phyloP scores from a whole-genome alignment of 2,113 vertebrate genomes.

The Macrotis lagotis region DNA sequence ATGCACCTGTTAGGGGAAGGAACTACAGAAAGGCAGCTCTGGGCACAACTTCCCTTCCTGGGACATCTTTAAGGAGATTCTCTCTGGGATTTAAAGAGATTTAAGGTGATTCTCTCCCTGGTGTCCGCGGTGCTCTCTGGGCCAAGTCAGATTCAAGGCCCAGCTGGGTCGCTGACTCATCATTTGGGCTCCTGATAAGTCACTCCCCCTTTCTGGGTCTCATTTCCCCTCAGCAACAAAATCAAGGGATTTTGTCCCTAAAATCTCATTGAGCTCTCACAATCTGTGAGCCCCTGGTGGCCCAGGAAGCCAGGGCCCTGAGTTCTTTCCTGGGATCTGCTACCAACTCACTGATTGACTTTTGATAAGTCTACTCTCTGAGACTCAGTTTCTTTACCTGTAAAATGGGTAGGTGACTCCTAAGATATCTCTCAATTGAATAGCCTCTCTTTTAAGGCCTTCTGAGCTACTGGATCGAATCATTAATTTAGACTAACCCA shows the following conservation, averaged over 20 bases:
- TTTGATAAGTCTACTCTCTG: background rate
- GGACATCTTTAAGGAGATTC: background rate
- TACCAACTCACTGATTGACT: background rate
- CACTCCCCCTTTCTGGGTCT: background rate
- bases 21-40: no score
- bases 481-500: background rate
- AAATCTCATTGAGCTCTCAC: background rate
- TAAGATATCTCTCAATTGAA: background rate
- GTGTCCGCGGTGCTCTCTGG: background rate
- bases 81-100: no score
- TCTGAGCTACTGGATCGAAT: background rate
- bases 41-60: background rate
- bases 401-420: background rate
- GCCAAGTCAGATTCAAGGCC: background rate
- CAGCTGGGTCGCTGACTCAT: background rate
- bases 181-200: background rate
- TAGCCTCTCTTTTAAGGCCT: background rate
- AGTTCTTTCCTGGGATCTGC: background rate
- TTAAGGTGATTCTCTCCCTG: background rate
- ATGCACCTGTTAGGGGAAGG: background rate
- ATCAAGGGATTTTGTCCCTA: background rate
- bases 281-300: background rate
- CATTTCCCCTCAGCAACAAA: background rate
- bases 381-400: background rate
- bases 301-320: background rate